A percentile compares a stretch with the other conserved stretches of the same genome.
phyloP scores from a whole-genome alignment of 2,888 invertebrate genomes.

The Acholoe squamosa region DNA sequence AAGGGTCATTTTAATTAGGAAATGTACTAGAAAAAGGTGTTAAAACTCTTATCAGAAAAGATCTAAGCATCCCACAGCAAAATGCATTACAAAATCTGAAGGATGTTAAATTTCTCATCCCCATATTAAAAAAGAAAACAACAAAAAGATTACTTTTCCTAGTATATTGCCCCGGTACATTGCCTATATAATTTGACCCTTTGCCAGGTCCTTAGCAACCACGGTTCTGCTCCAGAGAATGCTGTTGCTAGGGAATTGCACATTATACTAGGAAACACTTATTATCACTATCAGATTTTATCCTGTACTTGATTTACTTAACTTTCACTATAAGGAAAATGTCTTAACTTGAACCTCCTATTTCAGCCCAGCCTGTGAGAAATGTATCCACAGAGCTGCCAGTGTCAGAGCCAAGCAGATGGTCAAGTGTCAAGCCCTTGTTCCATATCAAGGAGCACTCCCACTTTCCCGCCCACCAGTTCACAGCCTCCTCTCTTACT shows the following conservation, averaged over 20 bases:
- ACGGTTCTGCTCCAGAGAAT: no score
- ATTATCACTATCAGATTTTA: not conserved
- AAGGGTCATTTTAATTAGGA: no score
- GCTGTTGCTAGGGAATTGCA: not conserved
- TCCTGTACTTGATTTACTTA: not conserved
- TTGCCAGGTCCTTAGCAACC: no score
- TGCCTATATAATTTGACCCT: not conserved
- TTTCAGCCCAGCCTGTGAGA: constrained; percentile 61
- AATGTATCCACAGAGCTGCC: constrained; percentile 45
- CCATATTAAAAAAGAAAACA: no score
- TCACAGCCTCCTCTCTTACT: not conserved
- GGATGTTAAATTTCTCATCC: no score
- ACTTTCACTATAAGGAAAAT: not conserved
- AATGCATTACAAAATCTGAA: no score
- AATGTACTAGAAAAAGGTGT: no score
- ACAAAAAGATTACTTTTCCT: not conserved
- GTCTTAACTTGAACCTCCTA: not conserved
- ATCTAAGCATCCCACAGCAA: no score
- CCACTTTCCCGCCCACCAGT: not conserved
- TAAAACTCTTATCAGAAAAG: no score
- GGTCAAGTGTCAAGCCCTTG: not conserved
- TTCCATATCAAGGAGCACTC: not conserved
- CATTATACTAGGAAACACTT: not conserved
- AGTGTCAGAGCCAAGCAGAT: not conserved
- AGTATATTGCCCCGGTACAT: not conserved